These are phyloP conservation scores for Hyposoter didymator DNA, from an alignment of 2,888 invertebrate genomes.

Conservation along the genomic window DNA sequence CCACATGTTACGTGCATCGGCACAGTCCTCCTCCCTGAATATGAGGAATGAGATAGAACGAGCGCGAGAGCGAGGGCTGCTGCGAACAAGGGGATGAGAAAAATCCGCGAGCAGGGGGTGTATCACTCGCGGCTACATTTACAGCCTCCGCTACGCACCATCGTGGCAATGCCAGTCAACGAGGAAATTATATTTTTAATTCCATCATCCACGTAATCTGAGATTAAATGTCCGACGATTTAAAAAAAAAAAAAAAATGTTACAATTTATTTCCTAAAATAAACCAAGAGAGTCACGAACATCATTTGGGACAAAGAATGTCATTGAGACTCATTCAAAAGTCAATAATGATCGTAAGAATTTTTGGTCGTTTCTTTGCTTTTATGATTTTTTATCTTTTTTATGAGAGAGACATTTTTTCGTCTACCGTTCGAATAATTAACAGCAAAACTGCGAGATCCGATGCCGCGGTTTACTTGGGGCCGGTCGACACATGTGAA, in stretches of 20 bases:
- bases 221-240: not conserved
- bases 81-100: constrained; percentile 37
- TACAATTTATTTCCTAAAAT: not conserved
- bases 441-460: not conserved
- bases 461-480: not conserved
- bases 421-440: not conserved
- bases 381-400: not conserved
- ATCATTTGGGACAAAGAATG: not conserved
- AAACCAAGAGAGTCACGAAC: not conserved
- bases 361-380: not conserved
- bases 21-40: constrained; percentile 66
- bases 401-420: not conserved
- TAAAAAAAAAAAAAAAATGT: not conserved
- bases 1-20: constrained; percentile 72
- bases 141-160: constrained; percentile 22
- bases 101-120: constrained; percentile 9
- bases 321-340: not conserved
- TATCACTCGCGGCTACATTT: constrained; percentile 40
- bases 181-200: constrained; percentile 29
- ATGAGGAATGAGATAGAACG: constrained; percentile 64
- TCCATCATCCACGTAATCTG: not conserved
- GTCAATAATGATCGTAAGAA: not conserved
- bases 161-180: constrained; percentile 30
- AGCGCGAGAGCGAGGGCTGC: constrained; percentile 22
- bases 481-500: not conserved